phyloP scores from a whole-genome alignment of 2,797 vertebrate genomes.

The Epinephelus malabaricus region DNA sequence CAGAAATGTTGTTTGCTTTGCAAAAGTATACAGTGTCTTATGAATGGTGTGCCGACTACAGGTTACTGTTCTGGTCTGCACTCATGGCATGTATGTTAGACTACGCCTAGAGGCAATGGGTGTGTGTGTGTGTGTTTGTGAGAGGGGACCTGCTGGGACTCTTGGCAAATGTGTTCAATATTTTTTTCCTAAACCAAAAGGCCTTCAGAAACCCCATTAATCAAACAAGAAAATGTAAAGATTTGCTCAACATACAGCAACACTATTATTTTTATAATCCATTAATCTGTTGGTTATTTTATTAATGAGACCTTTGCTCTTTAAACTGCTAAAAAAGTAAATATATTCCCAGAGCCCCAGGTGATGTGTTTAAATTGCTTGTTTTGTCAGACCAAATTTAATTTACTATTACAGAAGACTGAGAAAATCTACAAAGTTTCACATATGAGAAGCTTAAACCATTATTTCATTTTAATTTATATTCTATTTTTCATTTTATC shows the following conservation, averaged over 20 bases:
- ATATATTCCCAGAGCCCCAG: not conserved
- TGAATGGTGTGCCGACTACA: not conserved
- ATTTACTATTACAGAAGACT: not conserved
- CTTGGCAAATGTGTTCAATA: not conserved
- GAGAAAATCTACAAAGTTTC: not conserved
- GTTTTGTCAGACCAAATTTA: not conserved
- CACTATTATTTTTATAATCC: not conserved
- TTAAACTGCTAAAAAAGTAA: not conserved
- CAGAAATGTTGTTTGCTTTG: not conserved
- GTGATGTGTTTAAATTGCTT: not conserved
- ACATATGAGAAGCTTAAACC: not conserved
- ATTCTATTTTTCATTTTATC: no score
- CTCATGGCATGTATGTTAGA: not conserved
- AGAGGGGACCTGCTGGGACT: slow-evolving; percentile 9
- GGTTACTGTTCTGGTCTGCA: slow-evolving; percentile 13
- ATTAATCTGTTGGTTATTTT: not conserved
- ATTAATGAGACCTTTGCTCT: not conserved
- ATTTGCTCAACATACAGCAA: no score
- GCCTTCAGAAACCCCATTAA: not conserved
- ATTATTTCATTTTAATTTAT: not conserved
- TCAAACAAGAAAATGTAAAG: not conserved
- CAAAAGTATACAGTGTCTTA: not conserved
- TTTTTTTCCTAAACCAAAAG: fast-evolving
- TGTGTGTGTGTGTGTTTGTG: not conserved
- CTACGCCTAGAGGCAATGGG: not conserved